phyloP scores from a whole-genome alignment of 1,140 invertebrate species.

The Eriosoma lanigerum region DNA sequence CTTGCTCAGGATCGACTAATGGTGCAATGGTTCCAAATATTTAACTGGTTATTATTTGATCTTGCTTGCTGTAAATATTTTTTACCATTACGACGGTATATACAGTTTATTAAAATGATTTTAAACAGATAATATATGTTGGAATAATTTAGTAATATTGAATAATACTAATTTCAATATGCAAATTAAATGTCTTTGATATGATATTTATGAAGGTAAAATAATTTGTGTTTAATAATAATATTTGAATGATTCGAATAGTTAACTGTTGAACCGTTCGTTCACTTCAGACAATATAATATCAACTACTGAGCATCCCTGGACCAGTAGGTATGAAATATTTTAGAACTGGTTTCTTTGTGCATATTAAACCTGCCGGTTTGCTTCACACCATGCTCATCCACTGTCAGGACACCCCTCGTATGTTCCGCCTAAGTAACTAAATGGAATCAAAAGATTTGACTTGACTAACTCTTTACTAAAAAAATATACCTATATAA shows the following conservation, averaged over 20 bases:
- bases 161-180: not conserved
- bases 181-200: not conserved
- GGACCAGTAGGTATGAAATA: constrained; percentile 51
- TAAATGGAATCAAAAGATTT: constrained; percentile 50
- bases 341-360: constrained; percentile 52
- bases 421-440: constrained; percentile 21
- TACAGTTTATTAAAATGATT: not conserved
- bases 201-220: not conserved
- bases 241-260: not conserved
- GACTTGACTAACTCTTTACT: constrained; percentile 19
- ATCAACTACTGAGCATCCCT: constrained; percentile 46
- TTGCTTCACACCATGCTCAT: constrained; percentile 40
- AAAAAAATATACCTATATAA: constrained; percentile 13
- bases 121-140: too few species aligned
- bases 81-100: not conserved
- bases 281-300: constrained; percentile 29
- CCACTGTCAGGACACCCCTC: constrained; percentile 37
- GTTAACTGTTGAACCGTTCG: not conserved
- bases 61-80: not conserved
- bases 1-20: constrained; percentile 19
- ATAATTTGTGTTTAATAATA: not conserved
- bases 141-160: too few species aligned
- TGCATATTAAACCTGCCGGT: constrained; percentile 51
- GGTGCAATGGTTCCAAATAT: constrained; percentile 40
- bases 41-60: constrained; percentile 16